Percentiles rank a stretch among this genome's conserved stretches.
Evolutionary conservation across 2,888 invertebrate species (phyloP).

Genomic region (Pristionchus mayeri): DNA sequence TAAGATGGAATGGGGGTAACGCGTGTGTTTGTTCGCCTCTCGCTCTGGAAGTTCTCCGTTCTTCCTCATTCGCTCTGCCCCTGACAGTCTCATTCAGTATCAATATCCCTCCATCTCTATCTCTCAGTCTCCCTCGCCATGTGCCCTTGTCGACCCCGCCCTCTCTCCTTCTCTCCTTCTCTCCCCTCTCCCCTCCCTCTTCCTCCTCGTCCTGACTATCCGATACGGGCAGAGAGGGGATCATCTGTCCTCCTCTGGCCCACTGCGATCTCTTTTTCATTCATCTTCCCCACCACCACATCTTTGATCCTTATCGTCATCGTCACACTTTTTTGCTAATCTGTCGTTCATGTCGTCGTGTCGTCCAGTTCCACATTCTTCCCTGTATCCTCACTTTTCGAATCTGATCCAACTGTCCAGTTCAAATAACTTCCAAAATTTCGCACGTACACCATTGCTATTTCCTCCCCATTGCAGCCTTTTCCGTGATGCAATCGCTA

Average conservation of each 20-base stretch:
- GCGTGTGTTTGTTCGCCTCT: slow-evolving; percentile 10
- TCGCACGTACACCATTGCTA: too few relatives aligned
- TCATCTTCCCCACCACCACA: not conserved
- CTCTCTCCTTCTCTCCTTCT: not conserved
- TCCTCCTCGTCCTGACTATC: slow-evolving; percentile 13
- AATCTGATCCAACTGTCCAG: not conserved
- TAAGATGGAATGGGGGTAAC: not conserved
- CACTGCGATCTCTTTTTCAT: not conserved
- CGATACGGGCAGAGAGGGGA: not conserved
- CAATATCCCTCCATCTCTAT: slow-evolving; percentile 21
- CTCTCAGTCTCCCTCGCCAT: slow-evolving; percentile 16
- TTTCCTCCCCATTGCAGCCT: not conserved
- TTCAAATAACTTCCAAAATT: not conserved
- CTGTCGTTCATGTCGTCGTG: slow-evolving; percentile 34
- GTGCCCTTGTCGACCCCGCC: slow-evolving; percentile 26
- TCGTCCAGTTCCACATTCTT: not conserved
- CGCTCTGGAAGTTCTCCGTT: not conserved
- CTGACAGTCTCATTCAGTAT: slow-evolving; percentile 17
- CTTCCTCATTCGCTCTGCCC: slow-evolving; percentile 4
- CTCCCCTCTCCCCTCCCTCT: not conserved
- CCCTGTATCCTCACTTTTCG: not conserved
- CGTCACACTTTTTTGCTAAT: slow-evolving; percentile 51
- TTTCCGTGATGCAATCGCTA: slow-evolving; percentile 70
- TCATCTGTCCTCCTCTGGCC: slow-evolving; percentile 43
- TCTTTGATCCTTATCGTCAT: slow-evolving; percentile 46